Percentiles rank a stretch among this genome's conserved stretches.
Evolutionary conservation across 1,140 invertebrate genomes (phyloP).

Genomic region (Cydia amplana): DNA sequence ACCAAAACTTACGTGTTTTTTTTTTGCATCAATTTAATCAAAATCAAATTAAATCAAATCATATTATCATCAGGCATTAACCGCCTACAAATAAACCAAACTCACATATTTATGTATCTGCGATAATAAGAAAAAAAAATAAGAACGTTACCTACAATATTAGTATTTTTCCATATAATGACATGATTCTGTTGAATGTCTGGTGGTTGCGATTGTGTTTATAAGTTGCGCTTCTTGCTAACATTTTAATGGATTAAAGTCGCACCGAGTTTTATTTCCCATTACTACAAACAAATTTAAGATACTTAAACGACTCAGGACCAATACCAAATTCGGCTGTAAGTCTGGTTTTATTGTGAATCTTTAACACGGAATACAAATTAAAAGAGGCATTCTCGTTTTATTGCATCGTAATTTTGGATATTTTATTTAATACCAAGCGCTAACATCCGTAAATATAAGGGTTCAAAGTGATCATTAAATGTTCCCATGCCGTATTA

Average conservation of each 20-base stretch:
- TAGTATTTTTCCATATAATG: no score
- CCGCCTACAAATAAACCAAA: no score
- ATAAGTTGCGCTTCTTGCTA: neutral
- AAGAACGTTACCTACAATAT: no score
- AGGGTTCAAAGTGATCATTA: neutral
- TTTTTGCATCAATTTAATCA: no score
- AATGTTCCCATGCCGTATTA: neutral
- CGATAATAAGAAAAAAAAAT: no score
- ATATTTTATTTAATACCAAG: conserved; percentile 42
- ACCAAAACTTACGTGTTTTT: no score
- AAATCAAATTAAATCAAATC: no score
- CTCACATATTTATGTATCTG: no score
- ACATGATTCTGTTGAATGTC: no score
- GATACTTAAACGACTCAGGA: conserved; percentile 43
- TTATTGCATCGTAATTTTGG: conserved; percentile 51
- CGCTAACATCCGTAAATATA: conserved; percentile 40
- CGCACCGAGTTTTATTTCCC: conserved; percentile 49
- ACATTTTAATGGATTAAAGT: neutral
- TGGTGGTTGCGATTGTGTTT: no score
- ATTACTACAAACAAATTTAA: conserved; percentile 54
- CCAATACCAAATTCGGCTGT: conserved; percentile 37
- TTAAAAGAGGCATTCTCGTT: conserved; percentile 50
- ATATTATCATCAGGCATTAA: no score
- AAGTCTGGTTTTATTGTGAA: conserved; percentile 47
- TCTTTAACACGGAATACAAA: conserved; percentile 47